Conservation (phyloP, 1,140 invertebrate species). For the Callitettix versicolor region DNA sequence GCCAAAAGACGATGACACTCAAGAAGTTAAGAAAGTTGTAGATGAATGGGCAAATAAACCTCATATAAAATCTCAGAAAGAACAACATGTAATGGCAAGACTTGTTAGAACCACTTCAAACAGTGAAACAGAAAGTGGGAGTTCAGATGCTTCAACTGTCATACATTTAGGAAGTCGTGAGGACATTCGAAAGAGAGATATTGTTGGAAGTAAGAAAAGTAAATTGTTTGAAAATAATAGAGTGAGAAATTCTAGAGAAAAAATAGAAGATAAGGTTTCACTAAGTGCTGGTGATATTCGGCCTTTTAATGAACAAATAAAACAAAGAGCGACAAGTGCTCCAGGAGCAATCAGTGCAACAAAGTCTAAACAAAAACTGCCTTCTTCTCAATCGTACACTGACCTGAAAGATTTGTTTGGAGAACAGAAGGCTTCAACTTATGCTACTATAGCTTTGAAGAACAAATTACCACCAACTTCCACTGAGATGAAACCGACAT, state of each 20-base stretch:
- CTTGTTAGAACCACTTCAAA: constrained; percentile 20
- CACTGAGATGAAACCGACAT: background rate
- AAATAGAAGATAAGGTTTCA: constrained; percentile 6
- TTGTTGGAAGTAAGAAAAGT: background rate
- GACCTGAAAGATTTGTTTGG: constrained; percentile 69
- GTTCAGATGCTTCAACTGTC: constrained; percentile 28
- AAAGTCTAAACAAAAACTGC: constrained; percentile 8
- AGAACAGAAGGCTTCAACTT: constrained; percentile 34
- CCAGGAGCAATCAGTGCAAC: background rate
- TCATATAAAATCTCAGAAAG: constrained; percentile 3
- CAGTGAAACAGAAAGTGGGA: constrained; percentile 24
- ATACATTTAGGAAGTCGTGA: constrained; percentile 26
- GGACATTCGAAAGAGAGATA: constrained; percentile 14
- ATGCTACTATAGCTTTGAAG: constrained; percentile 12
- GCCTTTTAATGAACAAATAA: constrained; percentile 1
- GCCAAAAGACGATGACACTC: constrained; percentile 31
- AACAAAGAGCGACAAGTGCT: constrained; percentile 14
- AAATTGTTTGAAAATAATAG: constrained; percentile 4
- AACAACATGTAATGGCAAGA: constrained; percentile 18
- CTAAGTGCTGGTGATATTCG: constrained; percentile 13
- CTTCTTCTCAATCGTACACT: constrained; percentile 46
- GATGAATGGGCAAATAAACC: constrained; percentile 34
- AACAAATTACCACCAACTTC: background rate
- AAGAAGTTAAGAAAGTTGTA: constrained; percentile 36
- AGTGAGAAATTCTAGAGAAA: background rate